Evolutionary conservation across 2,797 vertebrate genomes (phyloP).

Genomic region (Eidolon dupreanum): DNA sequence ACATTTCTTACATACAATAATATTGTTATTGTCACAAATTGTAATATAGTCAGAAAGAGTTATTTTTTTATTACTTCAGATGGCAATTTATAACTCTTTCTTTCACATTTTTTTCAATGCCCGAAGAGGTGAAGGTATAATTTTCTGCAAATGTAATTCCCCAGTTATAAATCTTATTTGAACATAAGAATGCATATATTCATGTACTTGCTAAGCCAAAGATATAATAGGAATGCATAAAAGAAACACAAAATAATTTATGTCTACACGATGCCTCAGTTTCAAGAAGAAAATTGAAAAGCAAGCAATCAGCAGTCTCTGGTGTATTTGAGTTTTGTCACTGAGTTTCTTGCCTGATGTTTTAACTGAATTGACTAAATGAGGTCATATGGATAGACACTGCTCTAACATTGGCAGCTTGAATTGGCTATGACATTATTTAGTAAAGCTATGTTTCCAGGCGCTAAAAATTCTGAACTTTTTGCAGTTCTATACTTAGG

Average conservation of each 20-base stretch:
- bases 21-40: not conserved
- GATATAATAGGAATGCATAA: constrained; percentile 42
- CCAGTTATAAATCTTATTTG: constrained; percentile 51
- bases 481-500: not conserved
- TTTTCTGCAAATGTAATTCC: constrained; percentile 51
- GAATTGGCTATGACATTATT: constrained; percentile 24
- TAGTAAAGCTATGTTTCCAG: constrained; percentile 21
- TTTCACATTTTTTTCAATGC: constrained; percentile 34
- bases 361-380: constrained; percentile 60
- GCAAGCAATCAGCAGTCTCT: not conserved
- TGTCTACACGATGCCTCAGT: not conserved
- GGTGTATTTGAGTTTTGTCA: constrained; percentile 7
- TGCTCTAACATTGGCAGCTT: constrained; percentile 9
- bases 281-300: constrained; percentile 59
- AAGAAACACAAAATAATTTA: constrained; percentile 59
- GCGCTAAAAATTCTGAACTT: not conserved
- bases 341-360: not conserved
- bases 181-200: constrained; percentile 57
- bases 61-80: not conserved
- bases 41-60: not conserved
- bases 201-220: constrained; percentile 45
- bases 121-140: constrained; percentile 31
- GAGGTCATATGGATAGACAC: not conserved
- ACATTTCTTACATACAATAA: not conserved
- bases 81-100: constrained; percentile 18